Percentiles rank a stretch among this genome's conserved stretches.
These are phyloP conservation scores for Acrocephalus arundinaceus DNA, from an alignment of 2,113 vertebrate genomes.

Conservation along the genomic window DNA sequence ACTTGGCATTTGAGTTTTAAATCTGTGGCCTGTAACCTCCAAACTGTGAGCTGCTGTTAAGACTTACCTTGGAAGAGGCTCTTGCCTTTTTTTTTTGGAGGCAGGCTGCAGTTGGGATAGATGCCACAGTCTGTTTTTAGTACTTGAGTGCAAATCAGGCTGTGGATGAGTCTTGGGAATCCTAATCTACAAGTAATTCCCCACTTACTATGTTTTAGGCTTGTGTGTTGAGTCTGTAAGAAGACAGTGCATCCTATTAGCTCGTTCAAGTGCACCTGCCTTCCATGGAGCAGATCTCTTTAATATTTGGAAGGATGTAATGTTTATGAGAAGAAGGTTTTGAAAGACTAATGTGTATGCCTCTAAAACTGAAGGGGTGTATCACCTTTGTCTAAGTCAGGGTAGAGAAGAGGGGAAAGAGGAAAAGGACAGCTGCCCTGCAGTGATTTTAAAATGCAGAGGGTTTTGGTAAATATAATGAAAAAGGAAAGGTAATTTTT, in stretches of 20 bases:
- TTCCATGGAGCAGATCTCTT: neutral
- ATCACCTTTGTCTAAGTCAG: neutral
- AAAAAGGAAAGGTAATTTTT: neutral
- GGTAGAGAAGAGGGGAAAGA: neutral
- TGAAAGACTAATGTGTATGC: neutral
- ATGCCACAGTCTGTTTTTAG: slow-evolving; percentile 9
- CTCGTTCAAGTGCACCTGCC: neutral
- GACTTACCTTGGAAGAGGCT: neutral
- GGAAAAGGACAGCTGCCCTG: neutral
- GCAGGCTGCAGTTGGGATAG: neutral
- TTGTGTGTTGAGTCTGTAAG: neutral
- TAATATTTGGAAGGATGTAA: neutral
- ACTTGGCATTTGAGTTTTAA: neutral
- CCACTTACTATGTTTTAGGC: neutral
- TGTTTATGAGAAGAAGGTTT: neutral
- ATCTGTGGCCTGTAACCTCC: neutral
- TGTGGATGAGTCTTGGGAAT: neutral
- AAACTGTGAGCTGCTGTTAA: neutral
- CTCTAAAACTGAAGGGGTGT: neutral
- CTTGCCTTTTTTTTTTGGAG: neutral
- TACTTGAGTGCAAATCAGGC: neutral
- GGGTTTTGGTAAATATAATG: neutral
- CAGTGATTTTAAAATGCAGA: neutral
- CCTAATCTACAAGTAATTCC: neutral
- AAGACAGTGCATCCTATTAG: neutral